Evolutionary conservation across 2,113 vertebrate genomes (phyloP), one percentile per base, ranked within the genome.

Genomic region (Oncorhynchus keta): DNA sequence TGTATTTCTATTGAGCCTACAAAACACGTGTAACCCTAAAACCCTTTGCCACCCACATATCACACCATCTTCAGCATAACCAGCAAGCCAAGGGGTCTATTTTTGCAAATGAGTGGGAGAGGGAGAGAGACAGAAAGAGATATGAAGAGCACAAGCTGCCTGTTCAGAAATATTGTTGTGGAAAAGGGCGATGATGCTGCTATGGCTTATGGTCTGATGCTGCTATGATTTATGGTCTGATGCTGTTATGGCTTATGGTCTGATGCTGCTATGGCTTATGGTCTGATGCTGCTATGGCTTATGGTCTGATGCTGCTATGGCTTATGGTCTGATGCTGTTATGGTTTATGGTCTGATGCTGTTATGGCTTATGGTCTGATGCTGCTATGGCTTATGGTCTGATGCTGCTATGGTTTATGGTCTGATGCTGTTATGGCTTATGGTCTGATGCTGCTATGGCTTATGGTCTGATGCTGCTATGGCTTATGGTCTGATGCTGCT

Each of bases 101-200:
- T 89, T 89, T 80, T 89, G 85, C 70, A 79, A 78, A 73, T 1
- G 81, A 83, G 88, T 80, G 83, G 85, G 80, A 81, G 88, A 84
- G 81, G 57, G 75, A 13, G 71, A 71, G 78, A 73, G 75, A 84
- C 74, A 79, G 79, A 55, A 3, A 57, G 55, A 20, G 18, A 11
- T 45, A 45, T 11, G 8, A 45, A 45, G 9, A 45, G 9, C 39
- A 45, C 39, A 62, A 24, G 59, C 59, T 62, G 59, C n/a, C n/a
- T 62, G 18, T 62, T 62, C 39, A 22, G 59, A 62, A 13, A 62
- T 22, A 11, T 8, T 22, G 18, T 22, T 62, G 59, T 62, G 59
- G 8, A 62, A 22, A 24, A 22, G 59, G n/a, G 59, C 8, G 18
- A 62, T 62, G 59, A 16, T 62, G 39, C 39, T 45, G 39, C 39